Conservation (phyloP, 2,797 vertebrate genomes). For the Valencia hispanica region DNA sequence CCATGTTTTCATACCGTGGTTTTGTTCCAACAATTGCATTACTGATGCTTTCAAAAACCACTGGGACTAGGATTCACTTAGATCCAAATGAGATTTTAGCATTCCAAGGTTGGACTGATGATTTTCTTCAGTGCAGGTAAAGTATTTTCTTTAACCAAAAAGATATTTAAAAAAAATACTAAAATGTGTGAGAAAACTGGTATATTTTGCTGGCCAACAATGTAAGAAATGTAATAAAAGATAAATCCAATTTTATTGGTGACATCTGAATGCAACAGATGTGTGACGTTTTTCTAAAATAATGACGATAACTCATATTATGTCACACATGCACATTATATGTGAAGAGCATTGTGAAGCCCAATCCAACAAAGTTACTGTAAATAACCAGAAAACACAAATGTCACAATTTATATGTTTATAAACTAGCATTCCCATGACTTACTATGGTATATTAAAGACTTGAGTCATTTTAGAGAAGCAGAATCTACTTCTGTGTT, state of each 20-base stretch:
- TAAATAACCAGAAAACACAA: background rate
- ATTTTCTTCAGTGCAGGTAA: background rate
- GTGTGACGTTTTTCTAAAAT: too few relatives aligned
- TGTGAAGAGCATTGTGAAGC: background rate
- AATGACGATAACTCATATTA: background rate
- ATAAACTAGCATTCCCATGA: background rate
- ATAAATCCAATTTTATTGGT: too few relatives aligned
- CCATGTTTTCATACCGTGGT: background rate
- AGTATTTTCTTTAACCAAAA: background rate
- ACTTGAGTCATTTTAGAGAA: too few relatives aligned
- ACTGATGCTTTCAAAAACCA: slow-evolving; percentile 22
- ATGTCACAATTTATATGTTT: background rate
- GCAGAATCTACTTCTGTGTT: background rate
- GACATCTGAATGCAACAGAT: too few relatives aligned
- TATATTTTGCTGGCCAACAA: too few relatives aligned
- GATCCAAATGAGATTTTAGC: background rate
- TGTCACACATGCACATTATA: background rate
- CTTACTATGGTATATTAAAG: background rate
- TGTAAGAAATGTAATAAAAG: too few relatives aligned
- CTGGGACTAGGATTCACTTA: background rate
- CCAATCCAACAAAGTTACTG: background rate
- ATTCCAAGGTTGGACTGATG: background rate
- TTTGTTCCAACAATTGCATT: background rate
- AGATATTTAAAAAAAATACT: too few relatives aligned
- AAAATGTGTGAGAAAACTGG: too few relatives aligned